Evolutionary conservation across 1,140 invertebrate species (phyloP).

Genomic region (Pentalonia nigronervosa): DNA sequence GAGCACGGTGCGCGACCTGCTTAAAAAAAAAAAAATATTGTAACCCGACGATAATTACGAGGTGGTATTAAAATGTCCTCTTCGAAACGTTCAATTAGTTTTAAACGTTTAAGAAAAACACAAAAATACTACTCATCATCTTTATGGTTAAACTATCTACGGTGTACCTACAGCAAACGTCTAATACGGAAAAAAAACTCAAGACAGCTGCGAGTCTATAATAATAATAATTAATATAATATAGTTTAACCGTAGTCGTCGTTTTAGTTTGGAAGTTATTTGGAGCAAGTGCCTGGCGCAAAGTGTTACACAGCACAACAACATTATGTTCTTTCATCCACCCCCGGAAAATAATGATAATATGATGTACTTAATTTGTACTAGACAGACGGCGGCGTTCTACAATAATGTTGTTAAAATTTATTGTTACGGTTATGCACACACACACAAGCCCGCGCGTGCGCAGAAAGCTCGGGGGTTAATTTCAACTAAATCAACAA

Average conservation of each 20-base stretch:
- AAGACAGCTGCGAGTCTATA: no score
- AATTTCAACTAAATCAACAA: not conserved
- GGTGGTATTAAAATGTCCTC: not conserved
- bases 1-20: no score
- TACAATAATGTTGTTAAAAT: slow-evolving; percentile 4
- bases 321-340: not conserved
- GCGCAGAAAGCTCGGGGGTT: not conserved
- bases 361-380: not conserved
- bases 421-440: not conserved
- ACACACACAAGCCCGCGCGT: not conserved
- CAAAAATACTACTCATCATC: not conserved
- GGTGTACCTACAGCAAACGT: no score
- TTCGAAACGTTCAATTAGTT: not conserved
- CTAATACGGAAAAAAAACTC: no score
- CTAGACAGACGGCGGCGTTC: no score
- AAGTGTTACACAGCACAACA: not conserved
- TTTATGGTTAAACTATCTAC: no score
- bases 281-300: not conserved
- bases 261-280: not conserved
- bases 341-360: not conserved
- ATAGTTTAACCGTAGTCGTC: not conserved
- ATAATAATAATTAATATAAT: no score
- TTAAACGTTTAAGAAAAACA: not conserved
- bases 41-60: not conserved
- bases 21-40: not conserved